A percentile compares a stretch with the other conserved stretches of the same genome.
Evolutionary conservation across 1,140 invertebrate species (phyloP).

Genomic region (Drosophila sproati): DNA sequence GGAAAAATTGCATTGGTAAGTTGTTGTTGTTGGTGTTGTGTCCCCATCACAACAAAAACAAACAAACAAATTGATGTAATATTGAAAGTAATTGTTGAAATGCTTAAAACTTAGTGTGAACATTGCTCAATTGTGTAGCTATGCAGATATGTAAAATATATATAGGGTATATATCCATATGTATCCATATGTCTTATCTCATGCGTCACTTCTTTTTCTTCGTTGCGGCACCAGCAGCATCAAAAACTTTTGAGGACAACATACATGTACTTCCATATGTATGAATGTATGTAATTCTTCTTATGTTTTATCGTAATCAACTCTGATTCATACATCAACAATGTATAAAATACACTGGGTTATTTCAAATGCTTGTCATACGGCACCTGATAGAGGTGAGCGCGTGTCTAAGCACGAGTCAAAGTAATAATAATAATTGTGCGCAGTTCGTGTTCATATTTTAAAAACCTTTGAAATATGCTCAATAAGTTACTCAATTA

Average conservation of each 20-base stretch:
- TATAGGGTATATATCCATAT: constrained; percentile 19
- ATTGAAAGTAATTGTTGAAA: constrained; percentile 16
- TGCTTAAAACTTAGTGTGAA: constrained; percentile 17
- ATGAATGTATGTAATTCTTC: neutral
- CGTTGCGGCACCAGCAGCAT: constrained; percentile 6
- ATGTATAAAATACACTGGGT: constrained; percentile 1
- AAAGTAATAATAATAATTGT: neutral
- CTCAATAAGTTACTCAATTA: too few species aligned
- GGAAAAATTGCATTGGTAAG: constrained; percentile 53
- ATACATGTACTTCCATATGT: neutral
- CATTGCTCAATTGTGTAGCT: neutral
- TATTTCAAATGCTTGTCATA: constrained; percentile 10
- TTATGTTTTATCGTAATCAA: neutral
- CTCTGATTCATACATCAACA: constrained; percentile 24
- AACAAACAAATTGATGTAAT: constrained; percentile 29
- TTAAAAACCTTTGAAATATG: too few species aligned
- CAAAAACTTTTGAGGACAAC: constrained; percentile 10
- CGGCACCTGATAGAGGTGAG: constrained; percentile 4
- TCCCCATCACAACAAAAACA: constrained; percentile 40
- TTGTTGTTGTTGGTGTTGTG: neutral
- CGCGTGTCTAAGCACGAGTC: neutral
- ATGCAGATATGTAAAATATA: constrained; percentile 19
- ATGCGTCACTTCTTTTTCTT: constrained; percentile 31
- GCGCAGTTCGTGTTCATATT: too few species aligned
- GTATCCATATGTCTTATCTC: constrained; percentile 52